A percentile compares a stretch with the other conserved stretches of the same genome.
Conservation (phyloP, 2,113 vertebrate species). For the Alces alces region DNA sequence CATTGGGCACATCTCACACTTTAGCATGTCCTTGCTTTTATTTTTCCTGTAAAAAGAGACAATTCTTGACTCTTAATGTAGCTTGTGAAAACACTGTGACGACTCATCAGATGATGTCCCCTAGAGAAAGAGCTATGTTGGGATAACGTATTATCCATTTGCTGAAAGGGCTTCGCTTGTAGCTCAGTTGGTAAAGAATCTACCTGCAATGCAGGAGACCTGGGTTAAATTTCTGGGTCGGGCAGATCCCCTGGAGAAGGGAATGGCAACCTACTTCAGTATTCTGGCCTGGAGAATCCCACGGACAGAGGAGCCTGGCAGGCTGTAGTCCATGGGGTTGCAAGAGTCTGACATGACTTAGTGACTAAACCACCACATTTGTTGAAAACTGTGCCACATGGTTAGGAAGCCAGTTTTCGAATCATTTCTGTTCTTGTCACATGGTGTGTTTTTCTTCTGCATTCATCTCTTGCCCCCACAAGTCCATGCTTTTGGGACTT, state of each 20-base stretch:
- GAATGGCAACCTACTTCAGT: background rate
- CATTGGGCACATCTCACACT: no score
- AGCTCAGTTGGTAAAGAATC: background rate
- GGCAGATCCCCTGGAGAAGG: background rate
- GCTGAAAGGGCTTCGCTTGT: background rate
- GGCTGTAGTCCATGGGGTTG: background rate
- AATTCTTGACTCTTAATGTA: background rate
- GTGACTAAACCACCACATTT: background rate
- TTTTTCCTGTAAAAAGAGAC: background rate
- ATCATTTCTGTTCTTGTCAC: fast-evolving
- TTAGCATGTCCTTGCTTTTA: background rate
- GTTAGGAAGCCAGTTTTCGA: fast-evolving
- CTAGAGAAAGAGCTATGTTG: background rate
- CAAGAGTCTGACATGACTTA: background rate
- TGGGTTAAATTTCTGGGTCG: background rate
- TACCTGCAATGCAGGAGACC: background rate
- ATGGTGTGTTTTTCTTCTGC: fast-evolving
- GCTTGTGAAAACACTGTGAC: fast-evolving
- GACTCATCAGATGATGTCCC: background rate
- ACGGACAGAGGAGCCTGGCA: background rate
- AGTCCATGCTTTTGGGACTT: background rate
- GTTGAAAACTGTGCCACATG: fast-evolving
- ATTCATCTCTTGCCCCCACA: background rate
- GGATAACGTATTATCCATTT: fast-evolving
- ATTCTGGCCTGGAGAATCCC: background rate